Percentiles rank a stretch among this genome's conserved stretches.
These are phyloP conservation scores for Ictidomys tridecemlineatus DNA, from an alignment of 2,113 vertebrate genomes.

Conservation along the genomic window DNA sequence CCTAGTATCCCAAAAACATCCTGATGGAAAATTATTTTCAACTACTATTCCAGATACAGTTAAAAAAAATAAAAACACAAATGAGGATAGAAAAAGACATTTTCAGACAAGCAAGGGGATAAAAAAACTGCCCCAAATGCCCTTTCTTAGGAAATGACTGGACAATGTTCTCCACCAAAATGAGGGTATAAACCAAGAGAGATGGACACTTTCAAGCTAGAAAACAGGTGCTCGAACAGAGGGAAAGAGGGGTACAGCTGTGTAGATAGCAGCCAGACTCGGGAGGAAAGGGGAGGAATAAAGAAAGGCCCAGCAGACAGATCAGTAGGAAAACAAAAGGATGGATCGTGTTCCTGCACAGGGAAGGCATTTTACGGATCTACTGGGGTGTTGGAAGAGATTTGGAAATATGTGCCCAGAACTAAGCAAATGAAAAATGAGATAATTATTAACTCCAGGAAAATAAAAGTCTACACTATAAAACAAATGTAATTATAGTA, in stretches of 20 bases:
- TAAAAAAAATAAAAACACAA: not conserved
- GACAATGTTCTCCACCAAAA: not conserved
- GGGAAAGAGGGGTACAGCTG: not conserved
- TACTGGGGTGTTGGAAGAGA: not conserved
- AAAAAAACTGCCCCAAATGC: not conserved
- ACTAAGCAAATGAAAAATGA: not conserved
- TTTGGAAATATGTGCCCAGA: not conserved
- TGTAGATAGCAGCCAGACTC: not conserved
- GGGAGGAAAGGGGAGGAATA: not conserved
- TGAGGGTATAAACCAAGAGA: not conserved
- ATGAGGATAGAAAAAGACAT: not conserved
- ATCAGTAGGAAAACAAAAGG: not conserved
- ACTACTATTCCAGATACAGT: not conserved
- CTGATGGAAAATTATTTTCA: not conserved
- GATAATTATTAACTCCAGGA: not conserved
- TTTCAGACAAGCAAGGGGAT: not conserved
- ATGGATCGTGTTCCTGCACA: not conserved
- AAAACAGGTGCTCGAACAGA: not conserved
- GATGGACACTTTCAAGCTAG: not conserved
- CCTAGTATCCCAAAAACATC: too few species aligned
- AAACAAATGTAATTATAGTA: not conserved
- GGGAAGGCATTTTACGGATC: conserved; percentile 13
- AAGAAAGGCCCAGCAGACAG: not conserved
- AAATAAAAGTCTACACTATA: conserved; percentile 21
- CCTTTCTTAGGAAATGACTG: conserved; percentile 35